Conservation (phyloP, 2,797 vertebrate genomes). For the Craterocephalus amniculus region DNA sequence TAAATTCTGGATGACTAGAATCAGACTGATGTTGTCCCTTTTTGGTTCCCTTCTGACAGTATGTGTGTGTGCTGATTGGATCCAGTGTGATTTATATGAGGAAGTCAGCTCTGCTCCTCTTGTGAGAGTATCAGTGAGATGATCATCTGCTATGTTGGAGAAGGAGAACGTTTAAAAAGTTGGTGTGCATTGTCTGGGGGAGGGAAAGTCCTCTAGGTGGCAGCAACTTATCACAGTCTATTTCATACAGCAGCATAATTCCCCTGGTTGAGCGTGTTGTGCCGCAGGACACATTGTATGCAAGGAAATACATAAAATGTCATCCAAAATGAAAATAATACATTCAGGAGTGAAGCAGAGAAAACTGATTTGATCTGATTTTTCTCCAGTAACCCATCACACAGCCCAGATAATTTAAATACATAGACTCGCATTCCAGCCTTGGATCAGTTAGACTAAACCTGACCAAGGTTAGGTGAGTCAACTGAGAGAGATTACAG, state of each 20-base stretch:
- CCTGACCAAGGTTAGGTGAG: neutral
- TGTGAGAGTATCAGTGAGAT: too few relatives aligned
- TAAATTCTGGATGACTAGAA: too few relatives aligned
- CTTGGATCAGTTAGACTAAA: constrained; percentile 1
- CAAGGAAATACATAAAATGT: constrained; percentile 1
- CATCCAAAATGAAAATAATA: neutral
- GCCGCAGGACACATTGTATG: neutral
- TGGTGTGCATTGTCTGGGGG: neutral
- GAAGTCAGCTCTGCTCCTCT: too few relatives aligned
- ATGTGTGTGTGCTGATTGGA: too few relatives aligned
- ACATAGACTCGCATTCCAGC: neutral
- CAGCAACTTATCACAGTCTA: constrained; percentile 27
- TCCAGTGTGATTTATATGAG: too few relatives aligned
- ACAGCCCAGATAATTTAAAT: neutral
- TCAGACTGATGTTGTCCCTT: too few relatives aligned
- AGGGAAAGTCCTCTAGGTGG: constrained; percentile 53
- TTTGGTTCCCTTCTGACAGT: too few relatives aligned
- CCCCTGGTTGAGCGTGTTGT: neutral
- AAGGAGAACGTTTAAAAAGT: neutral
- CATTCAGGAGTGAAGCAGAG: neutral
- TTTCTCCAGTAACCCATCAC: neutral
- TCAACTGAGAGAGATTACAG: neutral
- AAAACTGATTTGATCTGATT: neutral
- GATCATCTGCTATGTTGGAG: too few relatives aligned
- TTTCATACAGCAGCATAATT: neutral